Evolutionary conservation across 2,113 vertebrate genomes (phyloP).

Genomic region (Cervus canadensis): DNA sequence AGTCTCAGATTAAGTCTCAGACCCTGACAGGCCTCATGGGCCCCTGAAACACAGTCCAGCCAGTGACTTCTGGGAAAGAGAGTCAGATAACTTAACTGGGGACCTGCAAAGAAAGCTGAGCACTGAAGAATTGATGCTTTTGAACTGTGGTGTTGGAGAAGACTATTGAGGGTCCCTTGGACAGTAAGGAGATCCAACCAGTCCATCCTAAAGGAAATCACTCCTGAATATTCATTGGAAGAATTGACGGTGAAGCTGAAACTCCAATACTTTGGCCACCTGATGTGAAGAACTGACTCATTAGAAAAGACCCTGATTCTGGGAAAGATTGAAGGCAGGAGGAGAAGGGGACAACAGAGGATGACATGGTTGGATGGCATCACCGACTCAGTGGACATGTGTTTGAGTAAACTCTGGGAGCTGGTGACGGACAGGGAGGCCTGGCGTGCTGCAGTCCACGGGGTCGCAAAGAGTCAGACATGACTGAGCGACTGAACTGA

Average conservation of each 20-base stretch:
- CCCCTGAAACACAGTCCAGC: neutral
- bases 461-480: neutral
- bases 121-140: neutral
- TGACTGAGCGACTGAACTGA: neutral
- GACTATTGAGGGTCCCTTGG: neutral
- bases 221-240: neutral
- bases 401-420: neutral
- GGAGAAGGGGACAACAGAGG: neutral
- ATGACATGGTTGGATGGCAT: neutral
- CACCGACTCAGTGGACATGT: neutral
- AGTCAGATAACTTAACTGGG: fast-evolving
- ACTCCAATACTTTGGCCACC: neutral
- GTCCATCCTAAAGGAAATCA: neutral
- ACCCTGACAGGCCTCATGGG: neutral
- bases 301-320: neutral
- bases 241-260: neutral
- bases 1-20: neutral
- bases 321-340: neutral
- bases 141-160: neutral
- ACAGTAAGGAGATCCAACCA: neutral
- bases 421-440: neutral
- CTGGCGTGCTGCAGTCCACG: neutral
- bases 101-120: neutral
- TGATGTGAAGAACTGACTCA: neutral
- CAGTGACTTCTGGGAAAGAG: neutral